A percentile compares a stretch with the other conserved stretches of the same genome.
phyloP scores from a whole-genome alignment of 1,140 invertebrate species.

The Trinorchestia longiramus region DNA sequence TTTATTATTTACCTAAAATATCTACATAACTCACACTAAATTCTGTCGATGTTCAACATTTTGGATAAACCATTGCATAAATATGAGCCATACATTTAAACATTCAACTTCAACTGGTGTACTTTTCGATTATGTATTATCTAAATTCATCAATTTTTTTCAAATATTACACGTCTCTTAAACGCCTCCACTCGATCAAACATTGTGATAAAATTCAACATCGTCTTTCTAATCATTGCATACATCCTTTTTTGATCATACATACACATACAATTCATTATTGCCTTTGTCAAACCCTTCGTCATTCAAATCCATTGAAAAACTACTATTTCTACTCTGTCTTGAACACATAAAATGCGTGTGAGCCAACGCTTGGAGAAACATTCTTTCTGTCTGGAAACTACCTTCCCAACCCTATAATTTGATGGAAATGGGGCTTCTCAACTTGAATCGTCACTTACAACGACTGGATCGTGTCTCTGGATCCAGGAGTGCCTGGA shows the following conservation, averaged over 20 bases:
- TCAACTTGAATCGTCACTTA: conserved; percentile 18
- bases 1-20: background rate
- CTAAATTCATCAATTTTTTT: too few species aligned
- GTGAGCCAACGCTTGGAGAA: background rate
- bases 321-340: background rate
- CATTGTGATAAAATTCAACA: too few species aligned
- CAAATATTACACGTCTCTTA: too few species aligned
- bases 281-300: background rate
- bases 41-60: background rate
- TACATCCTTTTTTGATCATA: background rate
- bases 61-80: too few species aligned
- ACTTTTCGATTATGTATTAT: too few species aligned
- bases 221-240: too few species aligned
- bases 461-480: conserved; percentile 55
- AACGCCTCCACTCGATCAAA: too few species aligned
- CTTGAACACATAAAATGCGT: background rate
- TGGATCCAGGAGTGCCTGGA: conserved; percentile 60
- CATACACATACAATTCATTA: background rate
- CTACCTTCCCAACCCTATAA: background rate
- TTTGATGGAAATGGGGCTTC: background rate
- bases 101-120: too few species aligned
- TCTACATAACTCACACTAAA: background rate
- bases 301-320: background rate
- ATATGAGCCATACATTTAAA: too few species aligned
- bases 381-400: background rate